A percentile compares a stretch with the other conserved stretches of the same genome.
These are phyloP conservation scores for Drosophila mayaguana DNA, from an alignment of 2,888 invertebrate species.

Conservation along the genomic window DNA sequence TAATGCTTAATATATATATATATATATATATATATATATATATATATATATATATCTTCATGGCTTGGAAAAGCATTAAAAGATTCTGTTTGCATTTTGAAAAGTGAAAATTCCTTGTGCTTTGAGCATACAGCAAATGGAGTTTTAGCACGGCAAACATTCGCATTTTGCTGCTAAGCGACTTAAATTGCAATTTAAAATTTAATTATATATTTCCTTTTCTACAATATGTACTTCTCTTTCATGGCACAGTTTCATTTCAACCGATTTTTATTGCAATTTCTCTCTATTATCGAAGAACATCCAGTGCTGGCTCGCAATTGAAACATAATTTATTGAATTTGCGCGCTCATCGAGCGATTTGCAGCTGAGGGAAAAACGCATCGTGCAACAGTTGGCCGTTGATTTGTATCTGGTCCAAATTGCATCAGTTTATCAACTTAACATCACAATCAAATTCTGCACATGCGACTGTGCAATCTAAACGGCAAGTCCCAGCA, in stretches of 20 bases:
- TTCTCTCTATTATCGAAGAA: slow-evolving; percentile 12
- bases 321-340: slow-evolving; percentile 70
- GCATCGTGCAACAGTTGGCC: slow-evolving; percentile 57
- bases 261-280: slow-evolving; percentile 14
- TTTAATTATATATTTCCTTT: slow-evolving; percentile 13
- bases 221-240: neutral
- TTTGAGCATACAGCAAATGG: slow-evolving; percentile 33
- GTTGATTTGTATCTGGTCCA: slow-evolving; percentile 54
- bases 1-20: slow-evolving; percentile 33
- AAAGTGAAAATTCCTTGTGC: slow-evolving; percentile 28
- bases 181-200: slow-evolving; percentile 25
- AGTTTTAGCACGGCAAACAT: slow-evolving; percentile 28
- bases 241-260: neutral
- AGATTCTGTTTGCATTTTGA: slow-evolving; percentile 13
- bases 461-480: slow-evolving; percentile 25
- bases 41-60: slow-evolving; percentile 12
- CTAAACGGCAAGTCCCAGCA: slow-evolving; percentile 16
- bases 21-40: neutral
- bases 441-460: slow-evolving; percentile 56
- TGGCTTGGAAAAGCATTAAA: slow-evolving; percentile 32
- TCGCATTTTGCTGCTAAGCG: slow-evolving; percentile 15
- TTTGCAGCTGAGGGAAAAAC: slow-evolving; percentile 18
- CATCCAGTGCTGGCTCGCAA: slow-evolving; percentile 31
- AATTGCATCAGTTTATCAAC: slow-evolving; percentile 47
- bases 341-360: slow-evolving; percentile 52